Evolutionary conservation across 1,140 invertebrate genomes (phyloP).

Genomic region (Aleiodes sp.): DNA sequence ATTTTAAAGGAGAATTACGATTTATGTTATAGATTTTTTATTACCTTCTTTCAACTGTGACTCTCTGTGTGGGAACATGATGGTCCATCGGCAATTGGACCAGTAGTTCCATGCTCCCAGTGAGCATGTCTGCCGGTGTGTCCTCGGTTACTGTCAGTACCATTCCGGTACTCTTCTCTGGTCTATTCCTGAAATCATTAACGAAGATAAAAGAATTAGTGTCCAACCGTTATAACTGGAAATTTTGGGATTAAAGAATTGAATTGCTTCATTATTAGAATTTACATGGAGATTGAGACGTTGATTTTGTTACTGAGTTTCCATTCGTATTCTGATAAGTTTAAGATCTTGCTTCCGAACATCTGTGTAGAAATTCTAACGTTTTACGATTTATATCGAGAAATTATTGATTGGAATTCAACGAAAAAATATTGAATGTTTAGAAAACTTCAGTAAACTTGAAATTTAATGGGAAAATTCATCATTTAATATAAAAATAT

Average conservation of each 20-base stretch:
- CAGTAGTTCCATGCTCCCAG: conserved; percentile 78
- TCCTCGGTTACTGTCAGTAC: conserved; percentile 76
- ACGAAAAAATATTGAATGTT: too few species aligned
- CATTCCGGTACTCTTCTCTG: conserved; percentile 61
- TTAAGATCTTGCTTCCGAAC: too few species aligned
- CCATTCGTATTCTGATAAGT: too few species aligned
- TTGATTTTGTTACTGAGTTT: too few species aligned
- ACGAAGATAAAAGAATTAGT: conserved; percentile 5
- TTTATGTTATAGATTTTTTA: conserved; percentile 6
- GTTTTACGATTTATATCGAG: too few species aligned
- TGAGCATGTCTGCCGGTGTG: conserved; percentile 78
- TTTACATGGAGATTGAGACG: too few species aligned
- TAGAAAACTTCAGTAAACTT: too few species aligned
- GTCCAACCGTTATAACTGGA: not conserved
- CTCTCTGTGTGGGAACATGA: conserved; percentile 67
- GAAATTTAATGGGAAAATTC: too few species aligned
- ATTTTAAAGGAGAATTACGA: too few species aligned
- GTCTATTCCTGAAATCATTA: conserved; percentile 53
- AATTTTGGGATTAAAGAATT: not conserved
- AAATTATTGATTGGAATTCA: too few species aligned
- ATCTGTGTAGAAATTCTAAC: too few species aligned
- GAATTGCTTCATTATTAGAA: not conserved
- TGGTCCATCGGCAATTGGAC: conserved; percentile 76
- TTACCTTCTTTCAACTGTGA: conserved; percentile 77
- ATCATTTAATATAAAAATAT: too few species aligned